Base-by-base conservation (phyloP, 2,888 invertebrate species). In the Ornithoptera alexandrae region DNA sequence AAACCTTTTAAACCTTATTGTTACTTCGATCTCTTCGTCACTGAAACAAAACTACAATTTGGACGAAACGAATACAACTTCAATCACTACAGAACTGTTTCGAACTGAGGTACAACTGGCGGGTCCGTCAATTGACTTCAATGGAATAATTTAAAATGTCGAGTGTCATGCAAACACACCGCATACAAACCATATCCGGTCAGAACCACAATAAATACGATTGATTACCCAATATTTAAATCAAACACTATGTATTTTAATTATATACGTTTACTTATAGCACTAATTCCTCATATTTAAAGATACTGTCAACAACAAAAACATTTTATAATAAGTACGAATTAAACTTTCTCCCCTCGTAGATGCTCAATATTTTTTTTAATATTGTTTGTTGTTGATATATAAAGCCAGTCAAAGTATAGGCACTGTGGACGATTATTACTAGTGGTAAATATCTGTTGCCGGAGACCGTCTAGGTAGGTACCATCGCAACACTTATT, bases 81-180 rank as follows among this genome's bases (percentile, higher is more conserved):
- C 60, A 24, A 57, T 61, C 63, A 61, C 39, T 30, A 10, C 30
- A 22, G 56, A 20, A 57, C 60, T 2, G 61, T 58, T 7, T 73
- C 73, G 75, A 74, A 75, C 75, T 69, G 73, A 67, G 85, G 84
- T 84, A 79, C 66, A 68, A 73, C 76, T 75, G 74, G 69, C 24
- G 62, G 18, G 20, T 46, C 61, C 57, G 46, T 71, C 86, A 90
- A 91, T 91, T 91, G 92, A 82, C 82, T 89, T 86, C 86, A 90
- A 90, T 91, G 76, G 86, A 88, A 88, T 90, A 85, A 86, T 87
- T 84, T 82, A 85, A 80, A 77, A 73, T 61, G 56, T 65, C 61
- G 64, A 63, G 20, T 65, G 72, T 72, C 72, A 71, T 56, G 67
- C 56, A 66, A 50, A 65, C n/a, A 50, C 53, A 65, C 20, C 18